These are phyloP conservation scores for Pandion haliaetus DNA, from an alignment of 2,113 vertebrate species.

Conservation along the genomic window DNA sequence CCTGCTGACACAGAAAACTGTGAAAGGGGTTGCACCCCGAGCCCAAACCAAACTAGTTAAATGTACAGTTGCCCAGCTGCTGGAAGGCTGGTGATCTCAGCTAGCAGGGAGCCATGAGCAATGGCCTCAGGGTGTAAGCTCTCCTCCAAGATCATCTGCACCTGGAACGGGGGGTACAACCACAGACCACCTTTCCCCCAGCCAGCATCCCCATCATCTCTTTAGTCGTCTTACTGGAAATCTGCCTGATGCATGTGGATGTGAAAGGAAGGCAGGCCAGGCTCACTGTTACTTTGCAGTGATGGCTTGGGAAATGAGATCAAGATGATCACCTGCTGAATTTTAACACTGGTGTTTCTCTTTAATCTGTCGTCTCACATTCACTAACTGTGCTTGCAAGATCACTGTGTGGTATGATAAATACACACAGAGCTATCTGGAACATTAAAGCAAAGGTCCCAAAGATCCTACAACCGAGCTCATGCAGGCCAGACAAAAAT, in stretches of 20 bases:
- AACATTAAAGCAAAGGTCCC: not conserved
- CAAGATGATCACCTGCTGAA: not conserved
- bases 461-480: not conserved
- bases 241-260: not conserved
- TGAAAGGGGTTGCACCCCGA: accelerated
- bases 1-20: not conserved
- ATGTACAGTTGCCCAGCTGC: not conserved
- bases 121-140: not conserved
- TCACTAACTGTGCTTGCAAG: not conserved
- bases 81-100: accelerated
- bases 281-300: not conserved
- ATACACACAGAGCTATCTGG: not conserved
- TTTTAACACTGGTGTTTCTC: not conserved
- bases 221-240: not conserved
- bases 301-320: not conserved
- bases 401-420: not conserved
- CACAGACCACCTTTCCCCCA: not conserved
- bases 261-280: not conserved
- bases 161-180: not conserved
- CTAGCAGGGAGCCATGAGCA: not conserved
- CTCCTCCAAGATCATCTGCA: not conserved
- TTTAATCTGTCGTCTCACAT: not conserved
- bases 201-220: not conserved
- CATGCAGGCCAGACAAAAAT: not conserved
- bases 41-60: not conserved